phyloP scores from a whole-genome alignment of 2,797 vertebrate species.

The Anguilla pacifica region DNA sequence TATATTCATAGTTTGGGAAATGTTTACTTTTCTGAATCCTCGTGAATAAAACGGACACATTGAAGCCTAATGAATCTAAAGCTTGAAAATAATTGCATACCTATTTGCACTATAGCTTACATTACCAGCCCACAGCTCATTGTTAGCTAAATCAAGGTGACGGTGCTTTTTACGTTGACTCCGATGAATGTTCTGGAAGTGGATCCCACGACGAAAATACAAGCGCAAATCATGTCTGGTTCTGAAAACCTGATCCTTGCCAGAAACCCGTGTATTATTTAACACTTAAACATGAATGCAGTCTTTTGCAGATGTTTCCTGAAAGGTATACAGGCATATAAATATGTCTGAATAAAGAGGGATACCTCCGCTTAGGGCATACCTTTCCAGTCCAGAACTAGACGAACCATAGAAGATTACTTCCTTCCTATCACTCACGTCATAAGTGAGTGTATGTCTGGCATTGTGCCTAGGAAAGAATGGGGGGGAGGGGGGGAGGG shows the following conservation, averaged over 20 bases:
- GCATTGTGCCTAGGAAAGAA: background rate
- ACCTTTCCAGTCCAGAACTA: background rate
- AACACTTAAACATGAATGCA: background rate
- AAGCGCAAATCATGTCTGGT: slow-evolving; percentile 1
- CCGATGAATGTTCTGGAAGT: background rate
- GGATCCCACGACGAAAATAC: background rate
- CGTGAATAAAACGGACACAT: background rate
- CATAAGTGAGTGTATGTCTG: background rate
- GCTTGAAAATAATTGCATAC: too few species aligned
- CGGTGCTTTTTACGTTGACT: background rate
- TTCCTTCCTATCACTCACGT: background rate
- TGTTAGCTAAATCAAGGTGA: background rate
- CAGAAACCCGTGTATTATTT: background rate
- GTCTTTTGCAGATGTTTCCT: slow-evolving; percentile 16
- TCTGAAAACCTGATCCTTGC: background rate
- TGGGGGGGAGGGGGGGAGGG: background rate
- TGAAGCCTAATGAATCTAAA: background rate
- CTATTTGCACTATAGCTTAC: background rate
- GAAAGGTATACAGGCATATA: background rate
- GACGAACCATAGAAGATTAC: background rate
- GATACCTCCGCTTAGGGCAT: background rate
- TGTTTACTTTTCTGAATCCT: background rate
- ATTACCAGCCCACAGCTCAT: background rate
- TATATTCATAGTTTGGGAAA: background rate
- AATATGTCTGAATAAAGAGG: background rate